Conservation (phyloP, 2,797 vertebrate genomes). For the Glyptemys insculpta region DNA sequence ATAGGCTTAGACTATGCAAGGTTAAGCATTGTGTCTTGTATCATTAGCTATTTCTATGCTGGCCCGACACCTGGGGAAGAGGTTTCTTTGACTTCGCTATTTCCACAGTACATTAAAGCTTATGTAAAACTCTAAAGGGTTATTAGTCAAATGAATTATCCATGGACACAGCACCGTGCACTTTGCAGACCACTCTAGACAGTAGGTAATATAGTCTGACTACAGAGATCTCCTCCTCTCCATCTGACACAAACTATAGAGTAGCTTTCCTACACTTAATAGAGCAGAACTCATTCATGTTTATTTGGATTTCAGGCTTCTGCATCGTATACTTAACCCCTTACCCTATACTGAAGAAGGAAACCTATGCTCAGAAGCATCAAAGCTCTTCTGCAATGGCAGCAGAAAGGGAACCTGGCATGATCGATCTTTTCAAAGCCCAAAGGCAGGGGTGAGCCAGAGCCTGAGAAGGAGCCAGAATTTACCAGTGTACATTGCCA, state of each 20-base stretch:
- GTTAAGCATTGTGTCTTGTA: not conserved
- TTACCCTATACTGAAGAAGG: not conserved
- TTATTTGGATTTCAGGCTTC: not conserved
- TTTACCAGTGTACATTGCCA: too few species aligned
- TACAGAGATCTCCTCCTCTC: not conserved
- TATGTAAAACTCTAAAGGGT: not conserved
- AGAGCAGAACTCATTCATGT: not conserved
- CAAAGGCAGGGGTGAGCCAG: not conserved
- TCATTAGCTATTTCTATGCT: accelerated
- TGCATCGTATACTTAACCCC: not conserved
- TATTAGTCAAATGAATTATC: not conserved
- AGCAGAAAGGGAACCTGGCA: not conserved
- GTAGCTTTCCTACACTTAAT: not conserved
- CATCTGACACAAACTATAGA: not conserved
- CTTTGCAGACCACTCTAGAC: not conserved
- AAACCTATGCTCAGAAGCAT: not conserved
- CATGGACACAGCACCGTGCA: accelerated
- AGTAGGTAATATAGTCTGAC: not conserved
- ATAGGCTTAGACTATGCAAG: not conserved
- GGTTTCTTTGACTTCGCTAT: not conserved
- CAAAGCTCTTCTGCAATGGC: not conserved
- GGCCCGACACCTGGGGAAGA: too few species aligned
- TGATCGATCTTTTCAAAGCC: not conserved
- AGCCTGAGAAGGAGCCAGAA: too few species aligned
- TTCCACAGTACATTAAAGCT: not conserved